These are phyloP conservation scores for Boulengeromyrus knoepffleri DNA, from an alignment of 2,113 vertebrate species.

Conservation along the genomic window DNA sequence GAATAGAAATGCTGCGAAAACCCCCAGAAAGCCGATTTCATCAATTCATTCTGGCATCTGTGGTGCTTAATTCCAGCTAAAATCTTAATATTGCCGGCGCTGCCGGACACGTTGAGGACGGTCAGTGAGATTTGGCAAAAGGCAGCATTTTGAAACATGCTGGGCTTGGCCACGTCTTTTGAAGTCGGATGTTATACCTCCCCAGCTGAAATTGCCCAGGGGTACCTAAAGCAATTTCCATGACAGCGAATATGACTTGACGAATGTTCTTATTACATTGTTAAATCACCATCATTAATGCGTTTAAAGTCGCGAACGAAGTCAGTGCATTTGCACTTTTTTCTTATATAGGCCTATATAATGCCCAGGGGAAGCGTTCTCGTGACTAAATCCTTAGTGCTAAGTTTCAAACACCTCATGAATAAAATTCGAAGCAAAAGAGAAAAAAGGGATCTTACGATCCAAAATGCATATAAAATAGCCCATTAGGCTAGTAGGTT, in stretches of 20 bases:
- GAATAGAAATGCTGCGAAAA: neutral
- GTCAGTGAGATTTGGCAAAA: neutral
- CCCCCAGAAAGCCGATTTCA: neutral
- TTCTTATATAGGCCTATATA: neutral
- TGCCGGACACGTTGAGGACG: neutral
- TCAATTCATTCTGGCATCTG: neutral
- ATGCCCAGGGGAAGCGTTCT: neutral
- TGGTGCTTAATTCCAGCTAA: neutral
- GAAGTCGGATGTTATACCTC: neutral
- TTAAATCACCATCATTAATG: neutral
- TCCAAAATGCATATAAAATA: slow-evolving; percentile 30
- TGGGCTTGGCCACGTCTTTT: neutral
- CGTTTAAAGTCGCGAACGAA: neutral
- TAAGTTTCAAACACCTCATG: slow-evolving; percentile 28
- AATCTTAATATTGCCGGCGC: neutral
- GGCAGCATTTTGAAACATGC: neutral
- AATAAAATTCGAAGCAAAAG: slow-evolving; percentile 9
- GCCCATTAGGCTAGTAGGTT: slow-evolving; percentile 30
- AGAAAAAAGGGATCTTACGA: slow-evolving; percentile 24
- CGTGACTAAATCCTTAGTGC: neutral
- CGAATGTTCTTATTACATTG: slow-evolving; percentile 1
- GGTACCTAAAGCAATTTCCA: neutral
- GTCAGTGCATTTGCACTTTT: neutral
- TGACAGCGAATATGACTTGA: neutral
- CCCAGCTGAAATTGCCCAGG: neutral